A percentile compares a stretch with the other conserved stretches of the same genome.
phyloP scores from a whole-genome alignment of 2,113 vertebrate species.

The Columba janthina region DNA sequence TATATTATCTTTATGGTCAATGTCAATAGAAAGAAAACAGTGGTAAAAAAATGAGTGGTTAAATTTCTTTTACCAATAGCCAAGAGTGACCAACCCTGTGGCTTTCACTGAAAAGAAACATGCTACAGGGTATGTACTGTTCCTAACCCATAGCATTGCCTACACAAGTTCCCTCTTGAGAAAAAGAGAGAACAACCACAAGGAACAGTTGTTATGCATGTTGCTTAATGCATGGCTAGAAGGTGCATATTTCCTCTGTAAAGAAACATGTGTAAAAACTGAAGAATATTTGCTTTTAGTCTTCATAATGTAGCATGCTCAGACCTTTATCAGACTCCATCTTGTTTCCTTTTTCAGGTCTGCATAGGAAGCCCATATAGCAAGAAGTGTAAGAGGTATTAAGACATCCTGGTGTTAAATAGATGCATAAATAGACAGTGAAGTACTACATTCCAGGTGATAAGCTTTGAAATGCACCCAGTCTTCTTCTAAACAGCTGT shows the following conservation, averaged over 20 bases:
- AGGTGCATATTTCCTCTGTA: background rate
- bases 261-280: accelerated
- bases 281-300: background rate
- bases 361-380: background rate
- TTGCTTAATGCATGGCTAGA: background rate
- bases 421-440: background rate
- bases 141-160: background rate
- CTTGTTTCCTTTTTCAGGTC: background rate
- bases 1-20: background rate
- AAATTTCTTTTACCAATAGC: background rate
- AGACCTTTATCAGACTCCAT: background rate
- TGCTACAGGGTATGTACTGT: accelerated
- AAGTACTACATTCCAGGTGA: background rate
- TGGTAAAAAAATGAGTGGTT: background rate
- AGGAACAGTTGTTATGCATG: background rate
- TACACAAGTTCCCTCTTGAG: background rate
- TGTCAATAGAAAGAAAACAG: background rate
- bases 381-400: background rate
- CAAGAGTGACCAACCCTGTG: background rate
- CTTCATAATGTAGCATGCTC: background rate
- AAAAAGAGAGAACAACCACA: background rate
- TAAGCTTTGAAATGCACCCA: background rate
- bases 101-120: background rate
- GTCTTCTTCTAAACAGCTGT: background rate
- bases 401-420: background rate